Evolutionary conservation across 2,113 vertebrate species (phyloP).

Genomic region (Ammodytes marinus): DNA sequence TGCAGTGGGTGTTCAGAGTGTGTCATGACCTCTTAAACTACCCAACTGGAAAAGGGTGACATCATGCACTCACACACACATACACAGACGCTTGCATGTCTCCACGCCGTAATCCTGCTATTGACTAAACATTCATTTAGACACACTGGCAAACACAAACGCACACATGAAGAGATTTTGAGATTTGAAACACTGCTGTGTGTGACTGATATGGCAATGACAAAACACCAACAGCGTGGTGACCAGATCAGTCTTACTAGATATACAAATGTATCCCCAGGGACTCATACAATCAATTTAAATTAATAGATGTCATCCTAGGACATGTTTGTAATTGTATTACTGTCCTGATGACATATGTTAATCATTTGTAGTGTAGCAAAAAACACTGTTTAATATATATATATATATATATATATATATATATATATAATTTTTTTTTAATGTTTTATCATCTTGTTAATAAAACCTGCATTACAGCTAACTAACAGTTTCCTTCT

Average conservation of each 20-base stretch:
- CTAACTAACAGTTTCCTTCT: no score
- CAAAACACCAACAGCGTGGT: neutral
- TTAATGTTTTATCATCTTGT: neutral
- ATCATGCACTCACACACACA: conserved; percentile 52
- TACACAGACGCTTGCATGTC: neutral
- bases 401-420: neutral
- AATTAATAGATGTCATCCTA: neutral
- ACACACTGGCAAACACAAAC: neutral
- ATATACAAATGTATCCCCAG: neutral
- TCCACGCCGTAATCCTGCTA: neutral
- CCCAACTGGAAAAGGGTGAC: conserved; percentile 64
- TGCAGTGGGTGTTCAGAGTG: conserved; percentile 41
- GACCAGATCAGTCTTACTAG: neutral
- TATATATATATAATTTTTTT: neutral
- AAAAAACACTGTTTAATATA: neutral
- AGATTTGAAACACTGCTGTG: neutral
- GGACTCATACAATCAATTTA: neutral
- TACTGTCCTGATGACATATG: neutral
- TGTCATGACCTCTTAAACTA: conserved; percentile 67
- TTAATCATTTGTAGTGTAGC: neutral
- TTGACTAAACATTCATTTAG: conserved; percentile 14
- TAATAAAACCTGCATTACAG: neutral
- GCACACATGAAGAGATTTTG: neutral
- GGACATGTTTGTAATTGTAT: neutral
- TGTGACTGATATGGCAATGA: neutral